Evolutionary conservation across 2,888 invertebrate genomes (phyloP), one percentile per base, ranked within the genome.

Genomic region (Alsophila aescularia): DNA sequence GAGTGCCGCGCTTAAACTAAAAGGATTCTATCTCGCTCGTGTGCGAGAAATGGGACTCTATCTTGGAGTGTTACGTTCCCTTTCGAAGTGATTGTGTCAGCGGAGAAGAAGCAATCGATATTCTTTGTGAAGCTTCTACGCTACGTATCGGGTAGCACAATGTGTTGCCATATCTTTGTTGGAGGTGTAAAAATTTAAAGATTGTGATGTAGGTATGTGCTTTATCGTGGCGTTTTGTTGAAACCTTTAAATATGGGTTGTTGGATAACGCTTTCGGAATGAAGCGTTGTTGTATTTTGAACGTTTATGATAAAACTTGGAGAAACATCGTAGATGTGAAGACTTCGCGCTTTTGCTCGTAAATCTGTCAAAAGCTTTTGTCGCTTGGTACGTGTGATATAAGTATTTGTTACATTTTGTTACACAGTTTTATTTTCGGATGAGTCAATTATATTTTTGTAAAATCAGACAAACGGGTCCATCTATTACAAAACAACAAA

Each of bases 1-100:
- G 81, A 79, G 77, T 77, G 81, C 83, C 64, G 69, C 72, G 70
- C 72, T 75, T 87, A 82, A 84, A 82, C 85, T 83, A 78, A 87
- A 90, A 88, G 88, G 90, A 87, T 88, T 89, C 65, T 82, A 83
- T 73, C 67, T 75, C 64, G 59, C 54, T 18, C 44, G 56, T 53
- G 62, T 60, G 67, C 56, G 56, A 59, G 50, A 77, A 79, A 73
- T 58, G 56, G 62, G 66, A 72, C 81, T 69, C 70, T 81, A 76
- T 72, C 43, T 66, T 58, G 54, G 58, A 49, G 64, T 60, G 53
- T 49, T 75, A 69, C 48, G 67, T 68, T 60, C 59, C 67, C 68
- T 58, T 72, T 68, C 65, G 50, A 58, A 44, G 37, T 70, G 64
- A 45, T 56, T 45, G 14, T 42, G 41, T 18, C 43, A 9, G 58